Base-by-base conservation (phyloP, 2,888 invertebrate species). In the Eledona agricola region DNA sequence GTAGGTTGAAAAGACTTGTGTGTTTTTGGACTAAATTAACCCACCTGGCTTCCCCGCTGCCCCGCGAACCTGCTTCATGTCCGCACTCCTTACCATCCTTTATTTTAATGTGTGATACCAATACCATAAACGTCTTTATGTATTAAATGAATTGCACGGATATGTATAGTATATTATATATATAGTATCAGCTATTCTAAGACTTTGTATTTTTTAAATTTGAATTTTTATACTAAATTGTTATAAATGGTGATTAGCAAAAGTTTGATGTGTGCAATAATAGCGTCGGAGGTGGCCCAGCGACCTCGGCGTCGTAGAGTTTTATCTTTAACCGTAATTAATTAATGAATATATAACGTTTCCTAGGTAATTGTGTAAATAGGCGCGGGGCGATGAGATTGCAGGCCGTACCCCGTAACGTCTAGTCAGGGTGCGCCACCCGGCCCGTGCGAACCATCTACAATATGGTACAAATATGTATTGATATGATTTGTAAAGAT, bases 171-270 rank as follows among this genome's bases (percentile, higher is more conserved):
- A 74, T 72, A 73, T 73, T 71, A 70, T 72, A 72, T 74, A 72
- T 71, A 76, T 76, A 76, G 73, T 75, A 75, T 74, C 75, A 74
- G 75, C 75, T 76, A 76, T 75, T 76, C 74, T 76, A 75, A 76
- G 75, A 76, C 75, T 76, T 75, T 76, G 77, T 76, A 77, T 77
- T 76, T 77, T 77, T 77, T 76, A 75, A 77, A 77, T 77, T 77
- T 77, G 75, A 76, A 77, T 76, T 77, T 77, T 77, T 77, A 77
- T 77, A 77, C 77, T 77, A 76, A 75, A 76, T 75, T 76, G 76
- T 77, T 76, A 75, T 73, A 74, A 74, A 75, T 74, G 74, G 72
- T 74, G 70, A 74, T 73, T 76, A 76, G 77, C 72, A 73, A 73
- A 65, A 72, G 70, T 74, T 75, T 74, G 73, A 74, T 74, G 74